Evolutionary conservation across 2,888 invertebrate species (phyloP).

Genomic region (Parnassius glacialis): DNA sequence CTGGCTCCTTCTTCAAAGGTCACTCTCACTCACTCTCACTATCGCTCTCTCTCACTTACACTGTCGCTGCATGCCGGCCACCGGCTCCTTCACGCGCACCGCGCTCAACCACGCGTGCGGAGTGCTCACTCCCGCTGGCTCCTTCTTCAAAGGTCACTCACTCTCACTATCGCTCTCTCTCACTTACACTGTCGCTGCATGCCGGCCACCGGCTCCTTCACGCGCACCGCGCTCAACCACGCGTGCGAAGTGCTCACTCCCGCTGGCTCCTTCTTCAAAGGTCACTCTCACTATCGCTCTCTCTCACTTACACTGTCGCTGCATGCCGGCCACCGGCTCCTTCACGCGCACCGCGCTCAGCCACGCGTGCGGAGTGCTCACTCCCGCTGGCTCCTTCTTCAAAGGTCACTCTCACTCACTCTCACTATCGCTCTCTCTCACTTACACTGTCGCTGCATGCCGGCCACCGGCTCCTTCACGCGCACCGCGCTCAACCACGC

Average conservation of each 20-base stretch:
- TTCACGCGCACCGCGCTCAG: constrained; percentile 95
- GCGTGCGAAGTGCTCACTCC: constrained; percentile 93
- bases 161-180: too few relatives aligned
- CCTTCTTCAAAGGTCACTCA: constrained; percentile 84
- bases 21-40: neutral
- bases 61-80: constrained; percentile 92
- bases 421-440: too few relatives aligned
- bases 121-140: constrained; percentile 91
- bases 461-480: constrained; percentile 92
- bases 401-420: constrained; percentile 73
- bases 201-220: constrained; percentile 93
- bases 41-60: too few relatives aligned
- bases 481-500: constrained; percentile 95
- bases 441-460: constrained; percentile 94
- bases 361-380: constrained; percentile 93
- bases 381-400: constrained; percentile 89
- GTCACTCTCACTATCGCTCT: constrained; percentile 46
- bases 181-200: too few relatives aligned
- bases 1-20: constrained; percentile 90
- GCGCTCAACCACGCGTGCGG: constrained; percentile 96
- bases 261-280: constrained; percentile 89
- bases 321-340: constrained; percentile 93
- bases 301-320: constrained; percentile 69
- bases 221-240: constrained; percentile 94
- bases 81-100: constrained; percentile 92